Percentiles rank a stretch among this genome's conserved stretches.
phyloP scores from a whole-genome alignment of 2,797 vertebrate species.

The Lacerta bilineata region DNA sequence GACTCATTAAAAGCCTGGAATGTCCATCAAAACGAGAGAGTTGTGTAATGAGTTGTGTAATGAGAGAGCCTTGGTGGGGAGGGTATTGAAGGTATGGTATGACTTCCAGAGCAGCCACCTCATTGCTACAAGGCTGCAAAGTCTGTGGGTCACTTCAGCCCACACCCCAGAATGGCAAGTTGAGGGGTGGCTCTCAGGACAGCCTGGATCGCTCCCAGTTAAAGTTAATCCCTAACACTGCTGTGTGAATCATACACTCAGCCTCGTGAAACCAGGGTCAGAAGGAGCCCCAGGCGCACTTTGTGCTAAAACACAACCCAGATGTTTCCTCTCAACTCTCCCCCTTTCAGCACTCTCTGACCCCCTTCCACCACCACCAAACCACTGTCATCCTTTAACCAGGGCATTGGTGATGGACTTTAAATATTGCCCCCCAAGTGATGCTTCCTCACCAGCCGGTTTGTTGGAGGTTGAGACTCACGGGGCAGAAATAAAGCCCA shows the following conservation, averaged over 20 bases:
- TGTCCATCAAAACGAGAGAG: too few species aligned
- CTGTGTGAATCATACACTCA: background rate
- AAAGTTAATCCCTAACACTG: slow-evolving; percentile 27
- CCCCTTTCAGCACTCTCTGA: too few species aligned
- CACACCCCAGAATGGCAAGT: too few species aligned
- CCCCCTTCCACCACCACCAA: background rate
- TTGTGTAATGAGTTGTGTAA: too few species aligned
- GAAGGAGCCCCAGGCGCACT: background rate
- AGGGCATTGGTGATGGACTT: background rate
- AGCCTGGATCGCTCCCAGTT: background rate
- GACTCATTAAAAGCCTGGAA: too few species aligned
- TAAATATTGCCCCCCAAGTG: background rate
- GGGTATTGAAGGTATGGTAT: too few species aligned
- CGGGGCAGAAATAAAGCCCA: background rate
- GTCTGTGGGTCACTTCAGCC: too few species aligned
- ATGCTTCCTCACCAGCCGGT: too few species aligned
- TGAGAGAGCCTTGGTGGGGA: too few species aligned
- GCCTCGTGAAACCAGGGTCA: background rate
- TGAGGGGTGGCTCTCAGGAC: too few species aligned
- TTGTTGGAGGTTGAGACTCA: background rate
- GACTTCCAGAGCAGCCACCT: too few species aligned
- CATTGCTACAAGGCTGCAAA: too few species aligned
- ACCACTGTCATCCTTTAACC: slow-evolving; percentile 25
- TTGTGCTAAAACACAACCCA: background rate
- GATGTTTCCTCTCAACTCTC: background rate